These are phyloP conservation scores for Perizoma affinitatum DNA, from an alignment of 2,888 invertebrate species.

Conservation along the genomic window DNA sequence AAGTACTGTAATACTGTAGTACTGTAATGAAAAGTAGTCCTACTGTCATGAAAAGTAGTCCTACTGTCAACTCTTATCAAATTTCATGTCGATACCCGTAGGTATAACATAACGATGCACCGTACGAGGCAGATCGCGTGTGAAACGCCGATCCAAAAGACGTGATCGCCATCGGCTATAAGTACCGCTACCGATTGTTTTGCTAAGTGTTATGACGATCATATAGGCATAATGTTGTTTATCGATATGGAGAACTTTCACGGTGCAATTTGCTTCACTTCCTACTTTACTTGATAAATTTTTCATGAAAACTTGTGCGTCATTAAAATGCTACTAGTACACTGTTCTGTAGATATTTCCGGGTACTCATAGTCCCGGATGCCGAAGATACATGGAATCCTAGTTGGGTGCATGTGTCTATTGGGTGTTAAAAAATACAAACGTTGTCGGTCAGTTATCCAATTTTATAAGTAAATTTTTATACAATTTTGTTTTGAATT, in stretches of 20 bases:
- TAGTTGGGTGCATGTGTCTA: too few relatives aligned
- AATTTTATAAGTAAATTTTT: too few relatives aligned
- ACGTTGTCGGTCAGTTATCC: too few relatives aligned
- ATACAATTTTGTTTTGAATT: too few relatives aligned
- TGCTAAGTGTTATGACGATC: constrained; percentile 62
- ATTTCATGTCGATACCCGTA: neutral
- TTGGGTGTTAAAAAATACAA: too few relatives aligned
- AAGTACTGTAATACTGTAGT: neutral
- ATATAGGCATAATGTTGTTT: constrained; percentile 41
- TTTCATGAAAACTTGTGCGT: neutral
- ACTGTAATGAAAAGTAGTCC: too few relatives aligned
- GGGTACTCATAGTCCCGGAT: too few relatives aligned
- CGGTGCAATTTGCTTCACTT: constrained; percentile 26
- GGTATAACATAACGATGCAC: constrained; percentile 11
- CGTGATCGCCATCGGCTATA: constrained; percentile 72
- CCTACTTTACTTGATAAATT: constrained; percentile 13
- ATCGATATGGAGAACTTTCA: constrained; percentile 29
- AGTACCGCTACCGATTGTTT: constrained; percentile 78
- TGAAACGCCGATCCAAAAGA: constrained; percentile 55
- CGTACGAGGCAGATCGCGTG: constrained; percentile 57
- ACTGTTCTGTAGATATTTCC: too few relatives aligned
- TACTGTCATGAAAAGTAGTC: neutral
- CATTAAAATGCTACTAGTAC: too few relatives aligned
- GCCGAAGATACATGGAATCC: too few relatives aligned
- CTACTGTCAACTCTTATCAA: constrained; percentile 17